These are phyloP conservation scores for Oreonectes daqikongensis DNA, from an alignment of 2,797 vertebrate genomes.

Conservation along the genomic window DNA sequence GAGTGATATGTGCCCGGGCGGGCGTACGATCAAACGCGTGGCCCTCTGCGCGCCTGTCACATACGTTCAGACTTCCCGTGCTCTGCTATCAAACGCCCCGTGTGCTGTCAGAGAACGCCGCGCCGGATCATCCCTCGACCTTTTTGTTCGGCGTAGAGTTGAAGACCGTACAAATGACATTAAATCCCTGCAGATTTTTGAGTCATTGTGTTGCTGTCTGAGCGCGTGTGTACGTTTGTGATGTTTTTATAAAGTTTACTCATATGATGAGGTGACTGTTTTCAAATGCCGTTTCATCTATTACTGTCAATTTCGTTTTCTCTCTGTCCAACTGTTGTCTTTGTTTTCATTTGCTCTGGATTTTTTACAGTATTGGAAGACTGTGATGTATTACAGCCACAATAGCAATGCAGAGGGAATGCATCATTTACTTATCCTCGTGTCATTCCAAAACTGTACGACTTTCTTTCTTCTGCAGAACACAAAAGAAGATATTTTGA, in stretches of 20 bases:
- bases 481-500: no score
- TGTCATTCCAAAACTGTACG: no score
- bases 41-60: slow-evolving; percentile 29
- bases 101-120: background rate
- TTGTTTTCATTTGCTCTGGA: background rate
- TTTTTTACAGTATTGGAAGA: background rate
- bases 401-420: background rate
- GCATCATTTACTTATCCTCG: no score
- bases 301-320: background rate
- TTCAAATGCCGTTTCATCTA: slow-evolving; percentile 8
- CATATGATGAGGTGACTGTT: slow-evolving; percentile 23
- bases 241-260: slow-evolving; percentile 25
- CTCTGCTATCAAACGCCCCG: slow-evolving; percentile 27
- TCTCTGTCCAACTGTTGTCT: background rate
- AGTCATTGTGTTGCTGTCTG: slow-evolving; percentile 6
- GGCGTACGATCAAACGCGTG: slow-evolving; percentile 27
- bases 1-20: slow-evolving; percentile 35
- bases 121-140: background rate
- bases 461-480: no score
- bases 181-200: slow-evolving; percentile 36
- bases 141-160: background rate
- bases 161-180: slow-evolving; percentile 28
- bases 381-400: background rate
- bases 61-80: slow-evolving; percentile 14
- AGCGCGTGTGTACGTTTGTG: slow-evolving; percentile 28